These are phyloP conservation scores for Lepidochrysops patricia DNA, from an alignment of 2,888 invertebrate species.

Conservation along the genomic window DNA sequence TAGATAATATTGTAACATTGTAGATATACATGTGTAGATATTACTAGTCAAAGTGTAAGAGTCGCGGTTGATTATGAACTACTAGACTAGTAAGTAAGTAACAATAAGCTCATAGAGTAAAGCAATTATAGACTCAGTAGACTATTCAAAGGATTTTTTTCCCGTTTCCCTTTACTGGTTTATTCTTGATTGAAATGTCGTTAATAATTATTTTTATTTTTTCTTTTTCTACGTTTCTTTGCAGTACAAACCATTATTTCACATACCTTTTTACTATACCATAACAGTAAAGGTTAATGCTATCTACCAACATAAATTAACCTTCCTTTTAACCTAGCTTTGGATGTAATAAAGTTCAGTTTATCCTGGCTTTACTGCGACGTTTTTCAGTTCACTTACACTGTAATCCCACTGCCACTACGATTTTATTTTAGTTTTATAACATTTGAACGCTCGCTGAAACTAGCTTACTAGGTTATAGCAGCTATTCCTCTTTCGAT, in stretches of 20 bases:
- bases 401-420: background rate
- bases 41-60: conserved; percentile 17
- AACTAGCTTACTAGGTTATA: background rate
- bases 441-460: background rate
- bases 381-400: conserved; percentile 1
- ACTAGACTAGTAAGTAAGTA: conserved; percentile 5
- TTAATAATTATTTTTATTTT: too few relatives aligned
- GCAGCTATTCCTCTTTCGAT: background rate
- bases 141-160: too few relatives aligned
- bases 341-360: background rate
- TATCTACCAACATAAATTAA: background rate
- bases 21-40: too few relatives aligned
- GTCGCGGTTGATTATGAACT: conserved; percentile 26
- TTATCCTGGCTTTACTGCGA: background rate
- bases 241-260: too few relatives aligned
- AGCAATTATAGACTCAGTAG: too few relatives aligned
- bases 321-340: background rate
- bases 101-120: background rate
- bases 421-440: background rate
- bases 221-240: too few relatives aligned
- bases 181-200: too few relatives aligned
- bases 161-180: too few relatives aligned
- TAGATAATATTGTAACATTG: too few relatives aligned
- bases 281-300: background rate
- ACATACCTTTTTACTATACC: background rate